Percentiles rank a stretch among this genome's conserved stretches.
phyloP scores from a whole-genome alignment of 2,797 vertebrate species.

The Bovichtus variegatus region DNA sequence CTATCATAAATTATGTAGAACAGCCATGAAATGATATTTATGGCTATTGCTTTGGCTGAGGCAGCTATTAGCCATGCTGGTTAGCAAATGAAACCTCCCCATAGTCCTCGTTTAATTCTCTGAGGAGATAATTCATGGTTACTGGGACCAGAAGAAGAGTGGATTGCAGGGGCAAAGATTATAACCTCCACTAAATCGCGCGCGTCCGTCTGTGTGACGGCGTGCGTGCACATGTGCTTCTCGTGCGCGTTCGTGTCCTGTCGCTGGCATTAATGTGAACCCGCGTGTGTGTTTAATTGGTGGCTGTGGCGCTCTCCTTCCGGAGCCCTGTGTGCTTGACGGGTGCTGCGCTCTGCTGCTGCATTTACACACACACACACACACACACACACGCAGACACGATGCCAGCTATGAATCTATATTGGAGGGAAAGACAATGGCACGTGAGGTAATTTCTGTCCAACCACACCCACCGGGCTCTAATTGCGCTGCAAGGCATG shows the following conservation, averaged over 20 bases:
- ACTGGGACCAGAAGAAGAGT: slow-evolving; percentile 23
- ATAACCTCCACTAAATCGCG: slow-evolving; percentile 52
- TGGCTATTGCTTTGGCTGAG: slow-evolving; percentile 47
- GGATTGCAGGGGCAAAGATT: slow-evolving; percentile 52
- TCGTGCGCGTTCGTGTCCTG: slow-evolving; percentile 1
- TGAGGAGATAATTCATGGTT: slow-evolving; percentile 52
- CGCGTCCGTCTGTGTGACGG: slow-evolving; percentile 32
- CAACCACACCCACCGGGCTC: slow-evolving; percentile 69
- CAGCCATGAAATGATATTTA: slow-evolving; percentile 72
- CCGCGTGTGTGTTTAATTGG: slow-evolving; percentile 64
- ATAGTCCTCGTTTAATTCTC: slow-evolving; percentile 53
- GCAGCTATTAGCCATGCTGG: slow-evolving; percentile 65
- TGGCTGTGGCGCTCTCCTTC: slow-evolving; percentile 36
- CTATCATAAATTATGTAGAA: slow-evolving; percentile 70
- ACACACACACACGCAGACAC: slow-evolving; percentile 38
- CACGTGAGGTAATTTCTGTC: slow-evolving; percentile 66
- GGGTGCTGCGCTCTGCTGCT: slow-evolving; percentile 27
- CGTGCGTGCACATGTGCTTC: slow-evolving; percentile 8
- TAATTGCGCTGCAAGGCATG: slow-evolving; percentile 74
- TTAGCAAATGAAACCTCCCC: slow-evolving; percentile 61
- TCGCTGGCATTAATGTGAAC: slow-evolving; percentile 41
- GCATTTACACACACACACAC: slow-evolving; percentile 41
- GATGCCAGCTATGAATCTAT: slow-evolving; percentile 57
- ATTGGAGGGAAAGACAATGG: slow-evolving; percentile 71
- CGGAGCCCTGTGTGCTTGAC: slow-evolving; percentile 49